Conservation (phyloP, 2,888 invertebrate species). For the Meandrusa payeni region DNA sequence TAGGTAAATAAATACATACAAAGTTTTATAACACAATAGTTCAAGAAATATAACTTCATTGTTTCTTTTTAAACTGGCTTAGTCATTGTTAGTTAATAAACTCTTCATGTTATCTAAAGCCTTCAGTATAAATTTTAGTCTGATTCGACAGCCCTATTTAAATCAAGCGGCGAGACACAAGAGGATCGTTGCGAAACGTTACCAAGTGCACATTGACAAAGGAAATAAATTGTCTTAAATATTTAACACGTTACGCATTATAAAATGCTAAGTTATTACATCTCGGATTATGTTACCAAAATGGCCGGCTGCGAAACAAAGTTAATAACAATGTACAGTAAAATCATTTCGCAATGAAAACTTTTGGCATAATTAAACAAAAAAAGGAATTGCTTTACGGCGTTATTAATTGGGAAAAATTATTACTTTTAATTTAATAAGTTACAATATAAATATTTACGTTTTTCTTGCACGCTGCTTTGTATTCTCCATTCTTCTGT, state of each 20-base stretch:
- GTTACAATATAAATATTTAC: no score
- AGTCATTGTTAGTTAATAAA: slow-evolving; percentile 13
- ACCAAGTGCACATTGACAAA: slow-evolving; percentile 23
- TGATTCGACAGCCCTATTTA: slow-evolving; percentile 21
- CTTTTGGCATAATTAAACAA: slow-evolving; percentile 13
- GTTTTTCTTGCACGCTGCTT: no score
- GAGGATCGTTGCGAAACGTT: slow-evolving; percentile 21
- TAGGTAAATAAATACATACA: neutral
- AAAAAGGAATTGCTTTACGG: slow-evolving; percentile 2
- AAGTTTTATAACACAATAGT: no score
- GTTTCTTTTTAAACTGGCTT: neutral
- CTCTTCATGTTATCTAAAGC: slow-evolving; percentile 14
- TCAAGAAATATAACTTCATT: no score
- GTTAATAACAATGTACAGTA: slow-evolving; percentile 12
- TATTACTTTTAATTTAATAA: no score
- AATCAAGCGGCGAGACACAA: slow-evolving; percentile 10
- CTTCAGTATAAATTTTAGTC: slow-evolving; percentile 10
- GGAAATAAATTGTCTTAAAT: slow-evolving; percentile 23
- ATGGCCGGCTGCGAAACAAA: slow-evolving; percentile 3
- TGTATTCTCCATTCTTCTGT: no score
- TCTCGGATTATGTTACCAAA: slow-evolving; percentile 17
- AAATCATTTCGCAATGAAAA: slow-evolving; percentile 13
- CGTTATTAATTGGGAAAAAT: no score
- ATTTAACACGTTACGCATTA: slow-evolving; percentile 20
- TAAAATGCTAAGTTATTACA: slow-evolving; percentile 18